Base-by-base conservation (phyloP, 2,888 invertebrate genomes). In the Acrocera orbiculus region DNA sequence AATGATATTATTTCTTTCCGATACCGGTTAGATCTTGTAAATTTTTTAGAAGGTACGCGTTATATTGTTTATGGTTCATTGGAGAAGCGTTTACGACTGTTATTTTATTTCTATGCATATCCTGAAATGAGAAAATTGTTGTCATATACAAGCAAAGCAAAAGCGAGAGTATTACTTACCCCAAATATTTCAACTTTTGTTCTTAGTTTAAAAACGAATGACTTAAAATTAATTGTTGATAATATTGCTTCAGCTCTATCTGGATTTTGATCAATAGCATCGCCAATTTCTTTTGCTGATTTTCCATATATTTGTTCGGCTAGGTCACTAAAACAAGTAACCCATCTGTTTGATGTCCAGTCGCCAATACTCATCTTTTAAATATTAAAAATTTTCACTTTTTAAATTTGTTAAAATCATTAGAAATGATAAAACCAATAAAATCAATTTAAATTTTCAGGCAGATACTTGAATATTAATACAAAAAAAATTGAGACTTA, bases 151-250 rank as follows among this genome's bases (percentile, higher is more conserved):
- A 8, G 5, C 4, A 11, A 11, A 8, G 4, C 9, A 11, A 23
- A 11, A 23, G 7, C 10, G 4, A 10, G 22, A 22, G 4, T 22
- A 3, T 22, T 32, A 67, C 73, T 71, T 62, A 87, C 92, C 54
- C 87, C 92, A 54, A 77, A 98, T 9, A 72, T 78, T 61, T 98
- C 96, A 63, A 83, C 70, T 61, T 87, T 90, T 20, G 82, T 76
- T 36, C 92, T 67, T 45, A 93, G 66, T 56, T 80, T 85, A 53
- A 93, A 82, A 19, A 81, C 66, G 50, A 72, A 86, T 0, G 75
- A 70, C 49, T 72, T 76, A 57, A 95, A 93, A 45, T 75, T 71
- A 17, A 81, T 71, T 5, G 74, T 69, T 16, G 75, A 69, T 46
- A 90, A 77, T 35, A 79, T 64, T 25, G 69, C 66, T 31, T 72